Evolutionary conservation across 2,888 invertebrate genomes (phyloP), one percentile per base, ranked within the genome.

Genomic region (Drosophila infuscata): DNA sequence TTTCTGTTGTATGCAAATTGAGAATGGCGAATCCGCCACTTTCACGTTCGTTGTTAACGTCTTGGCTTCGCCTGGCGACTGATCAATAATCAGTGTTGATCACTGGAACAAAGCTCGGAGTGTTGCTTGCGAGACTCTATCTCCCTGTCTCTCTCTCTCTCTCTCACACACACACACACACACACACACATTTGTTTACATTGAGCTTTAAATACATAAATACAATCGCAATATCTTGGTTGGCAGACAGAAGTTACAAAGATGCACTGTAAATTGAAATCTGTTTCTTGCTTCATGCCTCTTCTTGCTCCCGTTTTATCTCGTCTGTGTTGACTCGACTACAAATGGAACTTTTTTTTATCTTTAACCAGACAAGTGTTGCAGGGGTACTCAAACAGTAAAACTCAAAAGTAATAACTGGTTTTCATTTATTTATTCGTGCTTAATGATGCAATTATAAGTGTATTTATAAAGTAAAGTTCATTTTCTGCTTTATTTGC

Each of bases 201-300:
- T 66, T 76, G 66, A 76, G 81, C 57, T 76, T 65, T 67, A 41
- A 60, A 73, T 73, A 46, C 49, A 80, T 46, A 56, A 75, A 79
- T 68, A 32, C 25, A 33, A 68, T 30, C 38, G 36, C 30, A 54
- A 74, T 51, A 58, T 59, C 59, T 56, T 48, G 52, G 33, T 61
- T 58, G 43, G 38, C 68, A 46, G 46, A 48, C 54, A 51, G 46
- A 51, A 51, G 30, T 53, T 77, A 20, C 15, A 46, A 38, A 72
- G 62, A 65, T 78, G 60, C 72, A 81, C 60, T 81, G 77, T 63
- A 73, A 73, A 81, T 76, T 76, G 77, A 64, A 69, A 76, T 76
- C 78, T 76, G 81, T 80, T 32, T 46, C 36, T 33, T 59, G 58
- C 59, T 54, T 41, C 25, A 58, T 48, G 33, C 58, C 53, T 29